These are phyloP conservation scores for Prunella strophiata DNA, from an alignment of 2,797 vertebrate genomes.

Conservation along the genomic window DNA sequence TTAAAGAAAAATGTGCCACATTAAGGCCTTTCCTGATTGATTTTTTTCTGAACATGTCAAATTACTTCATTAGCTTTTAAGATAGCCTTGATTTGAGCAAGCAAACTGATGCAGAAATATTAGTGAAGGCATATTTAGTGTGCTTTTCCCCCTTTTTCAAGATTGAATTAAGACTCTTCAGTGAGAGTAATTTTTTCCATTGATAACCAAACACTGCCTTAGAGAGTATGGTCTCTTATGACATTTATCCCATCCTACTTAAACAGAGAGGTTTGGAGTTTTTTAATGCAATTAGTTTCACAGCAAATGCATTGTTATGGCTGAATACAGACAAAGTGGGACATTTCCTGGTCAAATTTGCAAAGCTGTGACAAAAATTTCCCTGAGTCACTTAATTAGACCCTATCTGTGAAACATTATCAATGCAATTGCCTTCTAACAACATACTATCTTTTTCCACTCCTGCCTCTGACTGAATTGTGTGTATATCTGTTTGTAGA, in stretches of 20 bases:
- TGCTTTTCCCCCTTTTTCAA: not conserved
- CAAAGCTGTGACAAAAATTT: not conserved
- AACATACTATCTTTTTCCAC: not conserved
- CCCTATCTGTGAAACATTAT: not conserved
- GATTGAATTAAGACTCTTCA: not conserved
- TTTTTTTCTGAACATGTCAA: constrained; percentile 43
- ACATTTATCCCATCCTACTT: not conserved
- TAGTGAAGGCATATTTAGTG: not conserved
- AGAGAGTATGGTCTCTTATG: not conserved
- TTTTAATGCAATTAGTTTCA: not conserved
- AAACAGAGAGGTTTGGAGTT: not conserved
- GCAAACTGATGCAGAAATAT: not conserved
- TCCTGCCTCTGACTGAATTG: not conserved
- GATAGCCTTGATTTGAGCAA: constrained; percentile 12
- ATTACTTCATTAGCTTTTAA: not conserved
- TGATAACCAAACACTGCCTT: not conserved
- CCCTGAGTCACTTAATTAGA: constrained; percentile 8
- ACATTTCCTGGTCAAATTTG: not conserved
- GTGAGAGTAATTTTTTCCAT: not conserved
- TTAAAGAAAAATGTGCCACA: not conserved
- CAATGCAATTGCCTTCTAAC: not conserved
- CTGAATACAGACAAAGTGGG: not conserved
- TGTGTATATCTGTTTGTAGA: constrained; percentile 13
- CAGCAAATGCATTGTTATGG: not conserved
- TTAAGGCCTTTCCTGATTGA: constrained; percentile 6